Evolutionary conservation across 2,888 invertebrate genomes (phyloP).

Genomic region (Acrobasis consociella): DNA sequence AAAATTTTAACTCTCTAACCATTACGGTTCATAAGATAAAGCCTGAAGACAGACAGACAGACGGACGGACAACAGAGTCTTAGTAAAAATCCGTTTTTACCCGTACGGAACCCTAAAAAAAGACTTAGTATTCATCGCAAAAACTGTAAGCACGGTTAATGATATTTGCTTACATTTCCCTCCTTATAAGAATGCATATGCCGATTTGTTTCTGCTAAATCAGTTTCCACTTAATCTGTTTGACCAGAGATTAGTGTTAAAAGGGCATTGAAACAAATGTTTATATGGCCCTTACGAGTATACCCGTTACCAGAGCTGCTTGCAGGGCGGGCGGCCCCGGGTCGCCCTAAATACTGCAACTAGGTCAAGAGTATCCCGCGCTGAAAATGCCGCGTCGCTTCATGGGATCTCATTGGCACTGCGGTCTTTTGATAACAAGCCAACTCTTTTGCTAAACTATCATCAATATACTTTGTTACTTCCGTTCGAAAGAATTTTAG

Average conservation of each 20-base stretch:
- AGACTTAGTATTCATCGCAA: too few relatives aligned
- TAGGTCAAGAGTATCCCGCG: slow-evolving; percentile 70
- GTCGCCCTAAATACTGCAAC: slow-evolving; percentile 62
- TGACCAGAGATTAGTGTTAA: background rate
- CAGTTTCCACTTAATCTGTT: background rate
- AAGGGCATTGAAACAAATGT: slow-evolving; percentile 1
- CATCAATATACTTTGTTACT: background rate
- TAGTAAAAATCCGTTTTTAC: too few relatives aligned
- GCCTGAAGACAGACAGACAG: too few relatives aligned
- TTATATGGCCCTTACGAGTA: slow-evolving; percentile 9
- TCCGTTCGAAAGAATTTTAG: background rate
- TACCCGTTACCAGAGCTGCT: slow-evolving; percentile 28
- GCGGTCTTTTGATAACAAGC: slow-evolving; percentile 4
- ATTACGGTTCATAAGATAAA: too few relatives aligned
- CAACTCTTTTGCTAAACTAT: slow-evolving; percentile 20
- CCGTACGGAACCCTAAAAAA: too few relatives aligned
- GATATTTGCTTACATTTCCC: too few relatives aligned
- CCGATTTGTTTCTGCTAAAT: too few relatives aligned
- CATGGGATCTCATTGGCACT: slow-evolving; percentile 8
- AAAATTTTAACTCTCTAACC: too few relatives aligned
- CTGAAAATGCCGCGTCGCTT: slow-evolving; percentile 34
- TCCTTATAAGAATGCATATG: too few relatives aligned
- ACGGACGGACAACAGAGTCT: too few relatives aligned
- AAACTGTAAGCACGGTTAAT: too few relatives aligned
- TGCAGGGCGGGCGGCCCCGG: slow-evolving; percentile 46